Evolutionary conservation across 2,888 invertebrate genomes (phyloP), one percentile per base, ranked within the genome.

Genomic region (Mesorhabditis spiculigera): DNA sequence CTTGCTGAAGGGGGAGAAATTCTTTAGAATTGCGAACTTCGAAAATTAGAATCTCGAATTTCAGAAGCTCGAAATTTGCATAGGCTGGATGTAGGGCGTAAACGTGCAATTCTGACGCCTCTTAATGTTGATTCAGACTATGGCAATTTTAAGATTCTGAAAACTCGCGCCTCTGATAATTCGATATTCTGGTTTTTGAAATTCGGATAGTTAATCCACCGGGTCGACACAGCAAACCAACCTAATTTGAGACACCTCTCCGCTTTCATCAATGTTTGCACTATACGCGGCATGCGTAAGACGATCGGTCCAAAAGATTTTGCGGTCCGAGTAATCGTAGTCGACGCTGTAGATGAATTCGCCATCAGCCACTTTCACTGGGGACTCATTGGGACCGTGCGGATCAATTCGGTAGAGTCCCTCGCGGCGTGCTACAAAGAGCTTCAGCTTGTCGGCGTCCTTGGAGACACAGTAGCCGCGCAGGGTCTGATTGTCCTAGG

Each of bases 281-380:
- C 76, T 73, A 68, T 80, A 86, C 0, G 82, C 82, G 4, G 84
- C 74, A 71, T 86, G 84, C 16, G 83, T 72, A 43, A 84, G 69
- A 4, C 86, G 80, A 69, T 86, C 86, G 0, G 95, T 95, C 86
- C 94, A 97, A 85, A 95, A 91, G 75, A 80, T 87, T 81, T 91
- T 92, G 75, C 92, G 92, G 79, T 94, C 93, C 2, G 90, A 90
- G 84, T 92, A 95, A 86, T 97, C 96, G 86, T 94, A 97, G 87
- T 96, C 97, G 8, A 97, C 90, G 3, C 95, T 96, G 3, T 86
- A 86, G 70, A 86, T 83, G 77, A 86, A 86, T 72, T 86, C 83
- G 43, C 86, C 86, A 61, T 81, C 77, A 0, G 85, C 79, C 41
- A 86, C 71, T 62, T 81, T 79, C 67, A 78, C 81, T 43, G 81